Evolutionary conservation across 2,888 invertebrate genomes (phyloP).

Genomic region (Pyrrhosoma nymphula): DNA sequence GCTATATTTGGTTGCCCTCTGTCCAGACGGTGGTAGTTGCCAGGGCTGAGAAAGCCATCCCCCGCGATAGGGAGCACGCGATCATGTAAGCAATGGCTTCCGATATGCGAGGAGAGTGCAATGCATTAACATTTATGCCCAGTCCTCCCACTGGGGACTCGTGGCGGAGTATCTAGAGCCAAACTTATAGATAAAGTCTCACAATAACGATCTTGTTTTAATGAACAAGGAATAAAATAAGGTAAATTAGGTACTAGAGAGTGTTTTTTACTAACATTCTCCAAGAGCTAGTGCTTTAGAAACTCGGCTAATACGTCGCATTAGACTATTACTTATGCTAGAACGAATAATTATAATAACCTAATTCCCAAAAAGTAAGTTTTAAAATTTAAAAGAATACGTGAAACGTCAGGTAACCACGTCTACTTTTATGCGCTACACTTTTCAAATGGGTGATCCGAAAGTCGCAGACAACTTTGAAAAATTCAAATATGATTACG

Average conservation of each 20-base stretch:
- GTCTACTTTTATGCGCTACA: no score
- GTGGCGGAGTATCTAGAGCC: neutral
- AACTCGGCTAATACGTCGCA: no score
- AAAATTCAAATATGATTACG: no score
- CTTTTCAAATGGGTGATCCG: no score
- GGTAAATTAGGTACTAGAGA: neutral
- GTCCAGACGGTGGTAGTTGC: neutral
- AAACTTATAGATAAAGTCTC: neutral
- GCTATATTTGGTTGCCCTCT: slow-evolving; percentile 1
- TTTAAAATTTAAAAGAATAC: no score
- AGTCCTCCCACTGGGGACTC: neutral
- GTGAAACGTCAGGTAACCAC: no score
- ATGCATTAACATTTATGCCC: slow-evolving; percentile 12
- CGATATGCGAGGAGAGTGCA: neutral
- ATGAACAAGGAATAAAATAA: neutral
- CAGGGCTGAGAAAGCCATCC: slow-evolving; percentile 13
- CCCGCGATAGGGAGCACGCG: slow-evolving; percentile 10
- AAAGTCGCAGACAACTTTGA: no score
- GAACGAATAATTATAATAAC: no score
- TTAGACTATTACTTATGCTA: no score
- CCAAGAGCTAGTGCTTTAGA: no score
- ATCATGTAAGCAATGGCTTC: slow-evolving; percentile 4
- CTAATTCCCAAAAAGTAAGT: no score
- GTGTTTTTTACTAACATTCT: no score
- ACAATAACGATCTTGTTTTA: neutral